phyloP scores from a whole-genome alignment of 1,140 invertebrate genomes.

The Myzus persicae region DNA sequence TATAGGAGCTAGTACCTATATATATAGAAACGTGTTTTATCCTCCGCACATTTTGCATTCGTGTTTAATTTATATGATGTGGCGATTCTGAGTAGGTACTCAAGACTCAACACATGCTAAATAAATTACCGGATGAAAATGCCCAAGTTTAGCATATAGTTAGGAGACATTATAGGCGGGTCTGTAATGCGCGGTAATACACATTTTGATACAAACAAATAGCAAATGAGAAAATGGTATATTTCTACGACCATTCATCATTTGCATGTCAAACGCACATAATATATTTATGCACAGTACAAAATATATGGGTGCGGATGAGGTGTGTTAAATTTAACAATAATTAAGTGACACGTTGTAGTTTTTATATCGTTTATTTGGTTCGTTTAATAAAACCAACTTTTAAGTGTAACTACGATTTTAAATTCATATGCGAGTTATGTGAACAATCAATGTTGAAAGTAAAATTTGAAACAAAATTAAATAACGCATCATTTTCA shows the following conservation, averaged over 20 bases:
- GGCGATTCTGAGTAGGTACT: neutral
- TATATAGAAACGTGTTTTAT: slow-evolving; percentile 31
- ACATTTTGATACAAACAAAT: neutral
- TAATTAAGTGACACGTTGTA: slow-evolving; percentile 23
- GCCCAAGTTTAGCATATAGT: neutral
- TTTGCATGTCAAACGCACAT: neutral
- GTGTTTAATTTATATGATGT: neutral
- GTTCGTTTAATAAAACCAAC: neutral
- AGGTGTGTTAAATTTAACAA: slow-evolving; percentile 16
- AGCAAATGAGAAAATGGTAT: neutral
- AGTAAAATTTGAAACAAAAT: neutral
- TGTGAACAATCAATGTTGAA: neutral
- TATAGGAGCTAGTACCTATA: neutral
- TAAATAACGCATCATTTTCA: neutral
- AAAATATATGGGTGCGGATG: neutral
- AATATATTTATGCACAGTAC: neutral
- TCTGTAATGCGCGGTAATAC: neutral
- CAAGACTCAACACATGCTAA: neutral
- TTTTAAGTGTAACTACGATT: neutral
- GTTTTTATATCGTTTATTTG: neutral
- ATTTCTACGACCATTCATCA: neutral
- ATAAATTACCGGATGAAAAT: slow-evolving; percentile 44
- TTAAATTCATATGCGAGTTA: neutral
- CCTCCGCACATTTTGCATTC: slow-evolving; percentile 34
- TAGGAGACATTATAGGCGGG: neutral